Evolutionary conservation across 2,113 vertebrate genomes (phyloP), one percentile per base, ranked within the genome.

Genomic region (Ceyx melanurus): DNA sequence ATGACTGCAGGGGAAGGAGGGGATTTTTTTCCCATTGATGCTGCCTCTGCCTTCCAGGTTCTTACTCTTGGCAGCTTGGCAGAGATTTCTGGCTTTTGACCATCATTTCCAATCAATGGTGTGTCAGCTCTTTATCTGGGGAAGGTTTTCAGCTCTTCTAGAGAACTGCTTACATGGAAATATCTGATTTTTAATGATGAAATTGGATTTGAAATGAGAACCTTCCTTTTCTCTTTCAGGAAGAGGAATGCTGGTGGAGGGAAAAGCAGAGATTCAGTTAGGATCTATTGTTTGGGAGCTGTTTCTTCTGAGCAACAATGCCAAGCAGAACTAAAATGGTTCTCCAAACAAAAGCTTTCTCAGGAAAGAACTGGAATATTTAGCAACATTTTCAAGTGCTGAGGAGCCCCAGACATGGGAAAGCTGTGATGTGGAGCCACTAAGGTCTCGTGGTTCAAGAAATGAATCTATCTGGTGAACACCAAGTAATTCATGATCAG

Each of bases 331-430:
- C 62, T 37, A 1, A 82, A 86, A 35, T 5, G 46, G 37, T 91
- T 92, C 82, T 73, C 90, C 29, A 65, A 90, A 57, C 40, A 54
- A 70, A 93, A 86, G 60, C 80, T 84, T 86, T 73, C 70, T 64
- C 20, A 51, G 86, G 83, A 80, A 50, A 21, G 80, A 67, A 2
- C 73, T 35, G 86, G 86, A 48, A 37, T 90, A 45, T 88, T 94
- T 61, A 70, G 33, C 76, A 70, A 5, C 61, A 25, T 83, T 93
- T 92, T 91, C 75, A 68, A 3, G 77, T 78, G 83, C 81, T 89
- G 60, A 13, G 73, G 94, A 86, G 76, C 72, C 50, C 17, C 50
- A 21, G 12, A n/a, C 8, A 4, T 17, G 51, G 86, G 17, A 20
- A 17, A 78, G 53, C 89, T 81, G 77, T 21, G 26, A 4, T 18